A percentile compares a stretch with the other conserved stretches of the same genome.
Evolutionary conservation across 2,113 vertebrate genomes (phyloP).

Genomic region (Erythrocebus patas): DNA sequence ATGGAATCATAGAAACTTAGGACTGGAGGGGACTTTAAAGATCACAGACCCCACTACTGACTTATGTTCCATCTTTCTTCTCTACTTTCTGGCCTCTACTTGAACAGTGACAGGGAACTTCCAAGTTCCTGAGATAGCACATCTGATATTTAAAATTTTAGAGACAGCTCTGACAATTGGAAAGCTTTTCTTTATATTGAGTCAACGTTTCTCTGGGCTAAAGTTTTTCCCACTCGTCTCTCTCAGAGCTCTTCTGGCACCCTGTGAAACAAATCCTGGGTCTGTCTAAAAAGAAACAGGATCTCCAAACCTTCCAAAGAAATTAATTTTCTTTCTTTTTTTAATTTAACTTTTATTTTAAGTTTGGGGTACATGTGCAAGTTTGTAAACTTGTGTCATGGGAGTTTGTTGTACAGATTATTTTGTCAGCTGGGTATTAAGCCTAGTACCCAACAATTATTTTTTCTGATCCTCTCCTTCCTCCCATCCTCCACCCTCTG

Average conservation of each 20-base stretch:
- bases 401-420: too few relatives aligned
- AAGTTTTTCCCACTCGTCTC: neutral
- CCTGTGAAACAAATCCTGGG: neutral
- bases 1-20: neutral
- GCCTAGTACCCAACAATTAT: too few relatives aligned
- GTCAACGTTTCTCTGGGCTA: neutral
- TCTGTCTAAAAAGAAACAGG: neutral
- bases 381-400: too few relatives aligned
- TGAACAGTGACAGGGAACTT: neutral
- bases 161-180: neutral
- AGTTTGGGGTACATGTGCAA: too few relatives aligned
- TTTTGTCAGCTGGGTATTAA: too few relatives aligned
- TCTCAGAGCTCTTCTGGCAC: neutral
- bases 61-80: neutral
- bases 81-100: neutral
- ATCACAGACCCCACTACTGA: fast-evolving
- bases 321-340: too few relatives aligned
- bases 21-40: neutral
- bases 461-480: too few relatives aligned
- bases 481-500: too few relatives aligned
- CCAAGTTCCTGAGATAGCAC: neutral
- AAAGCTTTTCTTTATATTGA: neutral
- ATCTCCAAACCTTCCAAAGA: neutral
- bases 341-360: too few relatives aligned
- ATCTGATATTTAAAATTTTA: neutral